Evolutionary conservation across 1,140 invertebrate genomes (phyloP).

Genomic region (Amyelois transitella): DNA sequence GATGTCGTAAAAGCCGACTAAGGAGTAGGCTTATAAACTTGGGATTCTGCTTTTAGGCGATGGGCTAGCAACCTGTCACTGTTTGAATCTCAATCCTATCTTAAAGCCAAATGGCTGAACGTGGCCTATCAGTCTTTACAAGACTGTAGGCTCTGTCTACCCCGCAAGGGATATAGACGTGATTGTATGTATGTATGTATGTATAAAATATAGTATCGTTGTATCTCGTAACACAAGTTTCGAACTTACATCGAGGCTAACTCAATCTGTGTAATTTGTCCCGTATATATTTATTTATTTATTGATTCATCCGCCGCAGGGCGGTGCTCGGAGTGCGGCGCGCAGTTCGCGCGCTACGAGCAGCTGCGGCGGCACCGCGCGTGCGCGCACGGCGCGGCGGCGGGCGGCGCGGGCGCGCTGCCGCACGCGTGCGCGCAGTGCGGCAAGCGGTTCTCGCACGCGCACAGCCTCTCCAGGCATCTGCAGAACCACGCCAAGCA

Average conservation of each 20-base stretch:
- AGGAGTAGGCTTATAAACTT: no score
- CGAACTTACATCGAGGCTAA: no score
- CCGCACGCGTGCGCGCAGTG: slow-evolving; percentile 62
- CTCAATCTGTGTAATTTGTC: no score
- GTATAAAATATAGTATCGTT: not conserved
- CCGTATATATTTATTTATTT: no score
- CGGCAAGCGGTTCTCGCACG: slow-evolving; percentile 64
- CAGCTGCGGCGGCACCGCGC: slow-evolving; percentile 52
- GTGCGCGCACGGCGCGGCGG: slow-evolving; percentile 23
- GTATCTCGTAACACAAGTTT: not conserved
- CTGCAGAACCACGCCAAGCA: not conserved
- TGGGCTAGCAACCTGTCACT: no score
- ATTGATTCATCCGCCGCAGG: slow-evolving; percentile 26
- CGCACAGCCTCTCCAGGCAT: slow-evolving; percentile 62
- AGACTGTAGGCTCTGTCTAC: no score
- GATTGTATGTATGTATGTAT: not conserved
- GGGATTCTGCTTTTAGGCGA: no score
- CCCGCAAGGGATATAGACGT: not conserved
- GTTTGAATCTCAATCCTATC: no score
- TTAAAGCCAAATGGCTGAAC: no score
- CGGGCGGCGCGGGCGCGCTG: slow-evolving; percentile 14
- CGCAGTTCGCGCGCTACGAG: slow-evolving; percentile 49
- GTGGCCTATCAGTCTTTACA: no score
- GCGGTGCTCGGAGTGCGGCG: slow-evolving; percentile 51
- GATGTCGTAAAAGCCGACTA: no score